Base-by-base conservation (phyloP, 2,888 invertebrate genomes). In the Tryphoninae sp. region DNA sequence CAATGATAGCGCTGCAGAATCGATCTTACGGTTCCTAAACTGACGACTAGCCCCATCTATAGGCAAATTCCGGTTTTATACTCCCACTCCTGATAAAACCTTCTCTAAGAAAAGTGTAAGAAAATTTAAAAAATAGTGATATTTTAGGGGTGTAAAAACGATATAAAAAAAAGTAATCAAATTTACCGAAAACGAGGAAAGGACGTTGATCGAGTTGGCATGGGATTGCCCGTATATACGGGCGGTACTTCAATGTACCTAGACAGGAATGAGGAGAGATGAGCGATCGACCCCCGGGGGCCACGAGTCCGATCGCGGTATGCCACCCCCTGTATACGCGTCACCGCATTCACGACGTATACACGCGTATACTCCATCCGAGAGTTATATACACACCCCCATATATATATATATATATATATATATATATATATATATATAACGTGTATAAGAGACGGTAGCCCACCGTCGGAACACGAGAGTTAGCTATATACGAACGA, bases 251-350 rank as follows among this genome's bases (percentile, higher is more conserved):
- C 19, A 16, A 33, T 68, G 26, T 40, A 69, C 13, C 26, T 16
- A 77, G 69, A 77, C 62, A 62, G 40, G 45, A 71, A 58, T 23
- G 59, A 72, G 80, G 53, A 68, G 85, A 89, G 89, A 90, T 90
- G 90, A 90, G 88, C 87, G 90, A 90, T 90, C 89, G 90, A 85
- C 87, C 90, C 89, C 90, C 64, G 64, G 90, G 89, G 90, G 89
- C 88, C 77, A 79, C 80, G 83, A 85, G 86, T 86, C 87, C 84
- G 88, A 87, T 89, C 87, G 86, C 85, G 86, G 62, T 49, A 49
- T 49, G 64, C 40, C 73, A 74, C 55, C 67, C 78, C 73, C 19
- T 49, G 61, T 51, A 53, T 77, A 76, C 76, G 75, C 80, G 75
- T 74, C 79, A 74, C 71, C 76, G 75, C 62, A 77, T 80, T 77